Evolutionary conservation across 2,113 vertebrate genomes (phyloP).

Genomic region (Oryzias melastigma): DNA sequence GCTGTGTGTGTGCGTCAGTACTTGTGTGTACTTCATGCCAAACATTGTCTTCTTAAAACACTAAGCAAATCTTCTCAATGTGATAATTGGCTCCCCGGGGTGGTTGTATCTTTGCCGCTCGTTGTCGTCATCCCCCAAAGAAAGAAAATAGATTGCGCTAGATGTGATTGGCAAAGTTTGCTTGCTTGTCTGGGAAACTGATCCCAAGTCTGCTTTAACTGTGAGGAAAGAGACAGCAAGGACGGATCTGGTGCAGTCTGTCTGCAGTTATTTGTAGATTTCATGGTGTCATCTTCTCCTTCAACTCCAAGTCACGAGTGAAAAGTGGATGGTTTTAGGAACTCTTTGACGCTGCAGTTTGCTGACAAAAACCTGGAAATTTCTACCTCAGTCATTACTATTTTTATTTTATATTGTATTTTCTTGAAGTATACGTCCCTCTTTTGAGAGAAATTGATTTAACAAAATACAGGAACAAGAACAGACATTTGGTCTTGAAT

Average conservation of each 20-base stretch:
- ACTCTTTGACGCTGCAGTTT: too few relatives aligned
- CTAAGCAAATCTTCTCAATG: slow-evolving; percentile 71
- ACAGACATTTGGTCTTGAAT: too few relatives aligned
- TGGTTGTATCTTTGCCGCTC: slow-evolving; percentile 64
- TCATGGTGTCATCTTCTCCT: background rate
- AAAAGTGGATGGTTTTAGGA: too few relatives aligned
- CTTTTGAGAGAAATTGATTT: too few relatives aligned
- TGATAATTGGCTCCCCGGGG: slow-evolving; percentile 75
- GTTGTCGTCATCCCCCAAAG: slow-evolving; percentile 61
- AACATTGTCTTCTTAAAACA: slow-evolving; percentile 71
- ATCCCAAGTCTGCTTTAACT: slow-evolving; percentile 50
- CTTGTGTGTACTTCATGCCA: slow-evolving; percentile 36
- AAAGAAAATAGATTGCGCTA: slow-evolving; percentile 26
- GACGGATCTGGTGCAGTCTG: slow-evolving; percentile 39
- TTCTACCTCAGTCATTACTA: too few relatives aligned
- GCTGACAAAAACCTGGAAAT: too few relatives aligned
- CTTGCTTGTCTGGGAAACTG: slow-evolving; percentile 43
- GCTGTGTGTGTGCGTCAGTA: background rate
- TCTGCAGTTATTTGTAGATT: slow-evolving; percentile 24
- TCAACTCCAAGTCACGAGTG: too few relatives aligned
- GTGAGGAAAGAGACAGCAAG: slow-evolving; percentile 36
- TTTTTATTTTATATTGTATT: too few relatives aligned
- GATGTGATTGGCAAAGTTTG: slow-evolving; percentile 61
- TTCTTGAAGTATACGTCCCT: too few relatives aligned
- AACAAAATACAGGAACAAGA: too few relatives aligned